Conservation (phyloP, 2,797 vertebrate species). For the Megaceryle alcyon region DNA sequence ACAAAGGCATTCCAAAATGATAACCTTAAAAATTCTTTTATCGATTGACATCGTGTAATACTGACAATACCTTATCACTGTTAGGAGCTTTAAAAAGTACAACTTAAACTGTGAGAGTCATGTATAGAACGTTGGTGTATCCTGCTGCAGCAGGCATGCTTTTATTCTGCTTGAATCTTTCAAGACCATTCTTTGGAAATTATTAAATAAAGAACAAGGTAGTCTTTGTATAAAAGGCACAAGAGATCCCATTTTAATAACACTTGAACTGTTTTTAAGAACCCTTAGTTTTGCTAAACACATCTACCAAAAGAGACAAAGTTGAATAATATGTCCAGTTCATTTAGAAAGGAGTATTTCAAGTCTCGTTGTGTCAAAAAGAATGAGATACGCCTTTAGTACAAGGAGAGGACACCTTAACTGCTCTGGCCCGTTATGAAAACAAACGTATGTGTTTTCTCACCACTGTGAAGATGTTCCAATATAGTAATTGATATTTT, state of each 20-base stretch:
- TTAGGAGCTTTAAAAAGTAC: background rate
- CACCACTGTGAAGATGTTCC: background rate
- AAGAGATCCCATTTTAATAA: background rate
- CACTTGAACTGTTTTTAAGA: background rate
- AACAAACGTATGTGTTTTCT: background rate
- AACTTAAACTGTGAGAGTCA: background rate
- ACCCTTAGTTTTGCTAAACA: background rate
- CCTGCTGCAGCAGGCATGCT: background rate
- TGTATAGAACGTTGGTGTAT: background rate
- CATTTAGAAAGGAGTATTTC: background rate
- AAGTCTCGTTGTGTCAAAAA: background rate
- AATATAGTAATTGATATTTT: background rate
- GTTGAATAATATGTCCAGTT: background rate
- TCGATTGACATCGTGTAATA: background rate
- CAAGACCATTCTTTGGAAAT: background rate
- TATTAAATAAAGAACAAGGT: background rate
- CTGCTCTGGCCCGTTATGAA: background rate
- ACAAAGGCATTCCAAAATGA: conserved; percentile 5
- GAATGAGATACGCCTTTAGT: background rate
- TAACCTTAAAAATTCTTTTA: background rate
- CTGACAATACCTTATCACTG: background rate
- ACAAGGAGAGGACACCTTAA: background rate
- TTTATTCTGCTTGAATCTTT: background rate
- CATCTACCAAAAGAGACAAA: background rate
- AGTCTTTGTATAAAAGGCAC: background rate